A percentile compares a stretch with the other conserved stretches of the same genome.
These are phyloP conservation scores for Omphaloscelis lunosa DNA, from an alignment of 2,888 invertebrate species.

Conservation along the genomic window DNA sequence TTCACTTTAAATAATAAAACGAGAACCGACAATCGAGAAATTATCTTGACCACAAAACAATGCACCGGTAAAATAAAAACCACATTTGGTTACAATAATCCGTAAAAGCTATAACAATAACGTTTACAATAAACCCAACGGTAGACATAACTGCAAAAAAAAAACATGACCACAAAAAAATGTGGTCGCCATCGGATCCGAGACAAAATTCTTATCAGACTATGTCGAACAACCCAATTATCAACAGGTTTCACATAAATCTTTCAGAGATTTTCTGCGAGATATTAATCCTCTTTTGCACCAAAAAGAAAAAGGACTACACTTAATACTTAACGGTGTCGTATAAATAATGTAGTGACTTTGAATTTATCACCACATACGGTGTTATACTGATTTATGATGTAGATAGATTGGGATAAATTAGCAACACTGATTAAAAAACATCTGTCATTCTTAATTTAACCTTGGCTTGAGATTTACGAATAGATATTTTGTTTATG, in stretches of 20 bases:
- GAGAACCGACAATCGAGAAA: background rate
- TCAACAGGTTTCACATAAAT: conserved; percentile 65
- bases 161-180: conserved; percentile 3
- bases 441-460: conserved; percentile 8
- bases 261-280: conserved; percentile 43
- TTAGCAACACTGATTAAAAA: conserved; percentile 25
- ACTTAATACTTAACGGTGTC: conserved; percentile 51
- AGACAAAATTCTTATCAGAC: conserved; percentile 33
- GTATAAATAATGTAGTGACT: conserved; percentile 50
- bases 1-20: background rate
- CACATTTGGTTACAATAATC: background rate
- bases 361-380: conserved; percentile 50
- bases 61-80: background rate
- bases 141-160: conserved; percentile 1
- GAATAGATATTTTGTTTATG: background rate
- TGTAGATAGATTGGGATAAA: conserved; percentile 20
- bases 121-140: conserved; percentile 15
- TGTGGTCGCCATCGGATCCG: conserved; percentile 18
- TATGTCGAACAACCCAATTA: conserved; percentile 47
- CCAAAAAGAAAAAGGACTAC: conserved; percentile 38
- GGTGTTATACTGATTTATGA: conserved; percentile 45
- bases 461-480: background rate
- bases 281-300: conserved; percentile 58
- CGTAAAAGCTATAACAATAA: conserved; percentile 1
- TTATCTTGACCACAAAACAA: conserved; percentile 20